Evolutionary conservation across 1,140 invertebrate species (phyloP), one percentile per base, ranked within the genome.

Genomic region (Mycetomoellerius zeteki): DNA sequence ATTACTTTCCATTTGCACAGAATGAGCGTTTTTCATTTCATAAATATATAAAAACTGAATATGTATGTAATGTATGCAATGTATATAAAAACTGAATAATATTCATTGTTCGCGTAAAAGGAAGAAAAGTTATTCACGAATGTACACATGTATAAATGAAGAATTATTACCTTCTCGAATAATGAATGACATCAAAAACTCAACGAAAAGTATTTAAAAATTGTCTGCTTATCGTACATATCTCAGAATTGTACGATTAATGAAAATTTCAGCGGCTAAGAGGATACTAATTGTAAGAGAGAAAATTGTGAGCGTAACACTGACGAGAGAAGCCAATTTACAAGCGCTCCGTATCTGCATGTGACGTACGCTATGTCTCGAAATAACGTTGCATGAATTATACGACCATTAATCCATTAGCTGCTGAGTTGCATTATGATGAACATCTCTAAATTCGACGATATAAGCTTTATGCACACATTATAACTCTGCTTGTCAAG

Each of bases 191-290:
- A 12, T 10, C 16, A 19, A 21, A 60, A n/a, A 21, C 6, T 69
- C 14, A 14, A 43, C 56, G 37, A 37, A 58, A 58, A 14, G 0
- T 50, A 56, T 33, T 47, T 10, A 14, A 12, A n/a, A 47, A 47
- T 82, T 27, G 43, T 24, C 21, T 27, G 27, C n/a, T 37, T 58
- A 21, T 21, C 65, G 10, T 43, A 43, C 1, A 12, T 56, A 72
- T 27, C 47, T 82, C 84, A 75, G 89, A 90, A 86, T 88, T 88
- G 77, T 72, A 86, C 75, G 89, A 91, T 92, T 93, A 92, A 92
- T 89, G 88, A 92, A 89, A 91, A 92, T 93, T 93, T 92, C 90
- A 90, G 85, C 65, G 86, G 75, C 60, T 72, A 73, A 78, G 58
- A 50, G 72, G 82, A 86, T 87, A 80, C 77, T 30, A 37, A 37